Evolutionary conservation across 2,888 invertebrate species (phyloP).

Genomic region (Daptonema setosum): DNA sequence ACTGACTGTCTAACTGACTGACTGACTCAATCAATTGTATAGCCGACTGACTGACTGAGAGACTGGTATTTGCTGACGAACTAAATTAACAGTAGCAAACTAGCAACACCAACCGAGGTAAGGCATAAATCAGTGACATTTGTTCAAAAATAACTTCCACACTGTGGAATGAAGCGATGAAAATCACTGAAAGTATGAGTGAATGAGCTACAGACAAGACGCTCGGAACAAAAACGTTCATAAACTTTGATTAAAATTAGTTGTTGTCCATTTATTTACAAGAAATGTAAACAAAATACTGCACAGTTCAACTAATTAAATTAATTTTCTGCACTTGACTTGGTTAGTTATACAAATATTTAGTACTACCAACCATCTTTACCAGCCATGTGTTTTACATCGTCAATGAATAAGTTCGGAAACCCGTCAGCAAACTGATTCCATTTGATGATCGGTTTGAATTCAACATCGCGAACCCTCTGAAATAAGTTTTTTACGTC

Average conservation of each 20-base stretch:
- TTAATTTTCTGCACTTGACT: too few relatives aligned
- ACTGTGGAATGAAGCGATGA: constrained; percentile 30
- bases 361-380: constrained; percentile 30
- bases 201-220: not conserved
- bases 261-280: not conserved
- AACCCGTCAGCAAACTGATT: constrained; percentile 30
- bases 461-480: constrained; percentile 18
- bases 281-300: too few relatives aligned
- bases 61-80: too few relatives aligned
- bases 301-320: too few relatives aligned
- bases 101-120: too few relatives aligned
- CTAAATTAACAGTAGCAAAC: too few relatives aligned
- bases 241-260: not conserved
- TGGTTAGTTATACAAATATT: too few relatives aligned
- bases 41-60: too few relatives aligned
- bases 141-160: constrained; percentile 31
- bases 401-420: constrained; percentile 30
- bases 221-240: constrained; percentile 2
- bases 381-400: constrained; percentile 29
- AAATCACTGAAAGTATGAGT: constrained; percentile 26
- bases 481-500: too few relatives aligned
- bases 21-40: too few relatives aligned
- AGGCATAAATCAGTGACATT: constrained; percentile 29
- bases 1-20: too few relatives aligned
- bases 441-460: constrained; percentile 22